These are phyloP conservation scores for Dendrolimus pini DNA, from an alignment of 2,888 invertebrate genomes.

Conservation along the genomic window DNA sequence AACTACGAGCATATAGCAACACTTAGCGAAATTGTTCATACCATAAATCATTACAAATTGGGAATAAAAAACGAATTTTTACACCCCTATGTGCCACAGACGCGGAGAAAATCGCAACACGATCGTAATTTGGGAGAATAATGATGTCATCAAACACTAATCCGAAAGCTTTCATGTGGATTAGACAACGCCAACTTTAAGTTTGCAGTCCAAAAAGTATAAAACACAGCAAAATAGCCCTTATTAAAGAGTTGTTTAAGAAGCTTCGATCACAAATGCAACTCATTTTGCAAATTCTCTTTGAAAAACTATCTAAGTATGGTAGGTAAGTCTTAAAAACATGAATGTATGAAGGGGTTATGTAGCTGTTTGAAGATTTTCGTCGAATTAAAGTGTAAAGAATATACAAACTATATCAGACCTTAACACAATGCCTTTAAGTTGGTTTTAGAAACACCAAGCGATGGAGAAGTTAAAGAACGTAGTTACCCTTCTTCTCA, in stretches of 20 bases:
- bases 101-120: slow-evolving; percentile 60
- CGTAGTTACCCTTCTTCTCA: no score
- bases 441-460: no score
- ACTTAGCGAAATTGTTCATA: slow-evolving; percentile 34
- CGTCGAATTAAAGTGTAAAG: no score
- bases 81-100: slow-evolving; percentile 38
- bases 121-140: slow-evolving; percentile 70
- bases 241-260: not conserved
- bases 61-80: slow-evolving; percentile 31
- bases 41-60: slow-evolving; percentile 55
- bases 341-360: no score
- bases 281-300: no score
- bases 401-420: no score
- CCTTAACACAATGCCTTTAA: no score
- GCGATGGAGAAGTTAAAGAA: no score
- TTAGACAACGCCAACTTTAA: slow-evolving; percentile 41
- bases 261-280: no score
- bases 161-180: slow-evolving; percentile 76
- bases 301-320: no score
- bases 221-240: not conserved
- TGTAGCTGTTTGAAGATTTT: no score
- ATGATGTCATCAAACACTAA: slow-evolving; percentile 77
- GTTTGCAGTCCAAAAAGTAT: slow-evolving; percentile 3
- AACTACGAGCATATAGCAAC: not conserved
- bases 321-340: no score